Evolutionary conservation across 2,797 vertebrate species (phyloP), one percentile per base, ranked within the genome.

Genomic region (Menidia menidia): DNA sequence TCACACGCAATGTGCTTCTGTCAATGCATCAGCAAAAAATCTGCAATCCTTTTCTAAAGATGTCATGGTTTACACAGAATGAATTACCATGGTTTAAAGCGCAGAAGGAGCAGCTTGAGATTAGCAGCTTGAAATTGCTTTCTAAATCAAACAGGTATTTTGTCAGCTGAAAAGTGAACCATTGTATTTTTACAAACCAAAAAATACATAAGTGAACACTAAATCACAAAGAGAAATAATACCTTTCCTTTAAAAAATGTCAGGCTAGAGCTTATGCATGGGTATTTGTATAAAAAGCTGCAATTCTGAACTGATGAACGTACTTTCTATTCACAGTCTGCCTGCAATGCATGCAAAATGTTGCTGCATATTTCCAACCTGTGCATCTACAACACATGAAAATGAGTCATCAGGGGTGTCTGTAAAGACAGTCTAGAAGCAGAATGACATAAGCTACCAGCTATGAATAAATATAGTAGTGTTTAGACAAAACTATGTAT

Each of bases 141-240:
- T 75, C 8, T 68, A 45, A 70, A 51, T 63, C 12, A 72, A 84
- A 78, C 45, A 62, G 7, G 63, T 61, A 58, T 72, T 72, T 73
- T 52, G 13, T 59, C 51, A 58, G 12, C 51, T 65, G 45, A 59
- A 68, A 71, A 51, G 31, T 77, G 41, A 70, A 63, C 30, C 42
- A 55, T 31, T 60, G 19, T 41, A 51, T 41, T 9, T 56, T 55
- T 31, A 58, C 51, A 30, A 62, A 39, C 71, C 76, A 57, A 12
- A 44, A 11, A 45, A 48, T 13, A 16, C 58, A 47, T 1, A 50
- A 43, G 25, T 19, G 9, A 70, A 62, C 5, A 45, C 2, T 10
- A 58, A 60, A 58, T 54, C 44, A 35, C 56, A 70, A 13, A 54
- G 35, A 6, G 10, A 51, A 72, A 55, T 71, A 43, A 58, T 11